A percentile compares a stretch with the other conserved stretches of the same genome.
phyloP scores from a whole-genome alignment of 2,888 invertebrate genomes.

The Phengaris arion region DNA sequence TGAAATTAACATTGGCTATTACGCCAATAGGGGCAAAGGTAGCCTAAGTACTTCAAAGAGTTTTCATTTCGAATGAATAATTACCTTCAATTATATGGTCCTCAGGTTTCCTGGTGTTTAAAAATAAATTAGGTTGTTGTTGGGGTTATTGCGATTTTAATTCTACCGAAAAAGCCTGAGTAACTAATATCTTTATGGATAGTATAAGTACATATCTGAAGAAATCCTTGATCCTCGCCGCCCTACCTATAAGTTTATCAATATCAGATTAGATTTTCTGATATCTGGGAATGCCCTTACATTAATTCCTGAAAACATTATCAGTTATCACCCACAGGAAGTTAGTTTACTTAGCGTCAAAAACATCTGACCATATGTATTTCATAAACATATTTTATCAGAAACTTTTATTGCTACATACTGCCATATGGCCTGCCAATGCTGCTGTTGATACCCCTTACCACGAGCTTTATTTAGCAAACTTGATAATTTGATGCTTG shows the following conservation, averaged over 20 bases:
- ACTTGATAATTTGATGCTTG: background rate
- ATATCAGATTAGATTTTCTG: slow-evolving; percentile 56
- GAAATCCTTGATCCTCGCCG: background rate
- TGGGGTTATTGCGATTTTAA: background rate
- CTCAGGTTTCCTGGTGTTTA: background rate
- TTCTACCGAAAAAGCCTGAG: background rate
- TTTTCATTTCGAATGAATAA: too few species aligned
- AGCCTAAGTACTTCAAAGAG: background rate
- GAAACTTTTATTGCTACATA: background rate
- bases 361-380: slow-evolving; percentile 10
- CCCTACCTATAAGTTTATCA: slow-evolving; percentile 43
- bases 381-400: background rate
- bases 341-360: slow-evolving; percentile 41
- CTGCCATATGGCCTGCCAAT: background rate
- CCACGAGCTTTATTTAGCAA: slow-evolving; percentile 9
- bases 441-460: background rate
- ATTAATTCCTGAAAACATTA: slow-evolving; percentile 55
- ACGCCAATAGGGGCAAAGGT: background rate
- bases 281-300: slow-evolving; percentile 73
- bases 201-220: background rate
- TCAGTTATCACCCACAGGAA: slow-evolving; percentile 57
- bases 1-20: slow-evolving; percentile 6
- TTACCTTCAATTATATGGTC: background rate
- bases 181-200: background rate
- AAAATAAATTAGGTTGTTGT: background rate